Percentiles rank a stretch among this genome's conserved stretches.
Evolutionary conservation across 2,888 invertebrate species (phyloP).

Genomic region (Caradrina kadenii): DNA sequence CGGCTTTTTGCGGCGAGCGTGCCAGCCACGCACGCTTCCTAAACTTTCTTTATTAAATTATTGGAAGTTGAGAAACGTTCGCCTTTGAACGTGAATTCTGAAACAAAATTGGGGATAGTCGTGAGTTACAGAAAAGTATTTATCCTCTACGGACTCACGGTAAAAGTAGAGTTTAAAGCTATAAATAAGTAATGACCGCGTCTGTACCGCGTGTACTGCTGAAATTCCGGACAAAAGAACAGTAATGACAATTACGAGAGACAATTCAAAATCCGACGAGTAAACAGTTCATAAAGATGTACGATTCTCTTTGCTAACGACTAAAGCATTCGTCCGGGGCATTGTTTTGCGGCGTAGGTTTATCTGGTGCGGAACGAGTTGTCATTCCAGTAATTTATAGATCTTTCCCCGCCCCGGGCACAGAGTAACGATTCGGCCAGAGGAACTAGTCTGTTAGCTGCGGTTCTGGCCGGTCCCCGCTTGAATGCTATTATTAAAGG

Average conservation of each 20-base stretch:
- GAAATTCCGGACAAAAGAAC: slow-evolving; percentile 70
- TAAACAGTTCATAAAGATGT: slow-evolving; percentile 87
- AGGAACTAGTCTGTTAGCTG: slow-evolving; percentile 74
- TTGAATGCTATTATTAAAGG: slow-evolving; percentile 87
- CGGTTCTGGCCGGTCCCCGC: slow-evolving; percentile 69
- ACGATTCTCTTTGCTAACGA: slow-evolving; percentile 83
- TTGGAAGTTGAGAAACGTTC: slow-evolving; percentile 89
- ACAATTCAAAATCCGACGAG: slow-evolving; percentile 78
- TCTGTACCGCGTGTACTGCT: slow-evolving; percentile 51
- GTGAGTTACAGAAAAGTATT: slow-evolving; percentile 79
- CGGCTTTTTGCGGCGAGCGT: slow-evolving; percentile 89
- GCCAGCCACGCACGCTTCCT: slow-evolving; percentile 89
- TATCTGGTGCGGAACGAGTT: slow-evolving; percentile 89
- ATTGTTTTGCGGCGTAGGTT: slow-evolving; percentile 89
- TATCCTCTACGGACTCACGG: slow-evolving; percentile 68
- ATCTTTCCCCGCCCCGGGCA: slow-evolving; percentile 86
- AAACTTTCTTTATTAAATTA: slow-evolving; percentile 91
- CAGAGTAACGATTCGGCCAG: slow-evolving; percentile 79
- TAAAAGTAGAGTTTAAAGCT: slow-evolving; percentile 62
- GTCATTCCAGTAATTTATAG: slow-evolving; percentile 89
- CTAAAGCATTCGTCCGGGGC: slow-evolving; percentile 84
- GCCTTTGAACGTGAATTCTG: slow-evolving; percentile 86
- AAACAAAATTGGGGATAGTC: slow-evolving; percentile 85
- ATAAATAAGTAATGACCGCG: slow-evolving; percentile 64
- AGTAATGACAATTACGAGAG: slow-evolving; percentile 70